Evolutionary conservation across 2,888 invertebrate genomes (phyloP), one percentile per base, ranked within the genome.

Genomic region (Eueremaeus valkanovi): DNA sequence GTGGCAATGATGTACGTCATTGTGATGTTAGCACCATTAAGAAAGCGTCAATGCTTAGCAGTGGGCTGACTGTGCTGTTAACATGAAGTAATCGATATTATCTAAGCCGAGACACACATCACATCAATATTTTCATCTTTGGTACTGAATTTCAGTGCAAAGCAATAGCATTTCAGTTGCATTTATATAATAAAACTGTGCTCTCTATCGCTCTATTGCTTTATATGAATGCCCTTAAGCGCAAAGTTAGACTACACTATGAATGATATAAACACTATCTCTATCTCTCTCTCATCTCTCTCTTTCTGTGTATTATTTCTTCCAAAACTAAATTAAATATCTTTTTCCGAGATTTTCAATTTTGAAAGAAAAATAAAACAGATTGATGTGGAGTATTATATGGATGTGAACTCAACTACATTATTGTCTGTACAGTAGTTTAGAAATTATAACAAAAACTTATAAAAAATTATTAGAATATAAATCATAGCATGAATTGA

Each of bases 61-160:
- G 63, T 63, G 63, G 63, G 63, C 63, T 63, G 63, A 33, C 63
- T 63, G 63, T 63, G 11, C 63, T 18, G 63, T 63, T 63, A 63
- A 63, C 63, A 63, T 18, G 1, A 33, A 63, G 33, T 63, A 63
- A 63, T 63, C 63, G 63, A 63, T 63, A 31, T 63, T 63, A 63
- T 63, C 63, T 63, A 63, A 63, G 33, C 63, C 8, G 29, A 63
- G 27, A 58, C 33, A 63, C n/a, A n/a, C n/a, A n/a, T n/a, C n/a
- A n/a, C 33, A 63, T 33, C 33, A 63, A 63, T 63, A 63, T 63
- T 31, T 63, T 18, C 33, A 63, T 58, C 27, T 58, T 24, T 58
- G 58, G 58, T 24, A 58, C 27, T 24, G 58, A 58, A 24, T 58
- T 58, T 21, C 9, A 21, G 3, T 5, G 24, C 18, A 58, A 24